These are phyloP conservation scores for Calidris pugnax DNA, from an alignment of 2,113 vertebrate species.

Conservation along the genomic window DNA sequence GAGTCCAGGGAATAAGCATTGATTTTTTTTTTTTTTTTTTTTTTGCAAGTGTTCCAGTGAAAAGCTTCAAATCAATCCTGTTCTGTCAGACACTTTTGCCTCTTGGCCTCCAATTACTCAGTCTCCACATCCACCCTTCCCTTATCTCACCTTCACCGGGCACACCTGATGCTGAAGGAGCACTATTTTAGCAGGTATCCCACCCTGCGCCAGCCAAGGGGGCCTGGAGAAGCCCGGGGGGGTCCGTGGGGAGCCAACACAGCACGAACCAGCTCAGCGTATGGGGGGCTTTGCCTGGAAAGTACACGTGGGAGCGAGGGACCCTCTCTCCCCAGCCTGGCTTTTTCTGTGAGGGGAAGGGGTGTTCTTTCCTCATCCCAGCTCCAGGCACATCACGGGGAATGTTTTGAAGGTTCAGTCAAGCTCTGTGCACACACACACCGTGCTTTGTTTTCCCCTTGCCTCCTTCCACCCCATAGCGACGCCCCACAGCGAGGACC, in stretches of 20 bases:
- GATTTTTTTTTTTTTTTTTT: constrained; percentile 46
- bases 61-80: constrained; percentile 66
- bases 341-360: not conserved
- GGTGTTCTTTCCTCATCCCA: not conserved
- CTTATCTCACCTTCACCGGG: not conserved
- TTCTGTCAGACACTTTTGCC: constrained; percentile 45
- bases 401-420: not conserved
- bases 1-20: constrained; percentile 57
- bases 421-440: not conserved
- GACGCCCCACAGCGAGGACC: not conserved
- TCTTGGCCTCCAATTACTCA: constrained; percentile 63
- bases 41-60: constrained; percentile 51
- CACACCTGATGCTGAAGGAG: not conserved
- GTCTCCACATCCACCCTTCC: not conserved
- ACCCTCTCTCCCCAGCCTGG: too few relatives aligned
- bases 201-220: accelerated
- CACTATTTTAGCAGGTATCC: not conserved
- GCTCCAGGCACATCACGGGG: not conserved
- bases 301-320: not conserved
- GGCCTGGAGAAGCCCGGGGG: accelerated
- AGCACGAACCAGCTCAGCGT: accelerated
- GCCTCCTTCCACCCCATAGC: not conserved
- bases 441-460: not conserved
- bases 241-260: accelerated
- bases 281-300: accelerated